Base-by-base conservation (phyloP, 2,113 vertebrate species). In the Pterocles gutturalis region DNA sequence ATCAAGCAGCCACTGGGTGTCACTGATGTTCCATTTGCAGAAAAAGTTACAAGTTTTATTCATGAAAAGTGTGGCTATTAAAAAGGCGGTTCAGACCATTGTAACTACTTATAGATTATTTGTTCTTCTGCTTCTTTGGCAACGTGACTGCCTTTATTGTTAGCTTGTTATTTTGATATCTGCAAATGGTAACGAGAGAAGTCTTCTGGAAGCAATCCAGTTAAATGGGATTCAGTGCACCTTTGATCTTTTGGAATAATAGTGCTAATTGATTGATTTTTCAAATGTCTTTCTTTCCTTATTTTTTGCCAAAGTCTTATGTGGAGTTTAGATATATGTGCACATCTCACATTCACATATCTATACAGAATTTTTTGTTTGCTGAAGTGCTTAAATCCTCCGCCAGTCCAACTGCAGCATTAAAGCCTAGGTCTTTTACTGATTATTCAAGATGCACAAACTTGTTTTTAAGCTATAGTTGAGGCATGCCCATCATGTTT, bases 1-100 rank as follows among this genome's bases (percentile, higher is more conserved):
- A 31, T 9, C 22, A 10, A 38, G 66, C 19, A 66, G 72, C 97
- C 98, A 95, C 97, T 62, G 49, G 98, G 85, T 97, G 98, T 91
- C 98, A 78, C 93, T 92, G 60, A 9, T 12, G 91, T 43, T 97
- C 95, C 13, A 36, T 53, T 46, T 45, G 31, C 49, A 64, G 87
- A 82, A 90, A 13, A 15, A 2, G 0, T 2, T 4, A 1, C 54
- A 49, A 48, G 18, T 25, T 73, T 57, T 21, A 14, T 7, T 29
- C 0, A 0, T 34, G 16, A 25, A 29, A 61, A 84, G 19, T 9
- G 17, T 43, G 21, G 6, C 28, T 72, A 4, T 85, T 20, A n/a
- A 49, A 58, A 43, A 67, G 33, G 11, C 43, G 22, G 4, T 64
- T 66, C 26, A 67, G 48, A 48, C 5, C 5, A 38, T 43, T 26